Evolutionary conservation across 2,888 invertebrate genomes (phyloP), one percentile per base, ranked within the genome.

Genomic region (Trilocha varians): DNA sequence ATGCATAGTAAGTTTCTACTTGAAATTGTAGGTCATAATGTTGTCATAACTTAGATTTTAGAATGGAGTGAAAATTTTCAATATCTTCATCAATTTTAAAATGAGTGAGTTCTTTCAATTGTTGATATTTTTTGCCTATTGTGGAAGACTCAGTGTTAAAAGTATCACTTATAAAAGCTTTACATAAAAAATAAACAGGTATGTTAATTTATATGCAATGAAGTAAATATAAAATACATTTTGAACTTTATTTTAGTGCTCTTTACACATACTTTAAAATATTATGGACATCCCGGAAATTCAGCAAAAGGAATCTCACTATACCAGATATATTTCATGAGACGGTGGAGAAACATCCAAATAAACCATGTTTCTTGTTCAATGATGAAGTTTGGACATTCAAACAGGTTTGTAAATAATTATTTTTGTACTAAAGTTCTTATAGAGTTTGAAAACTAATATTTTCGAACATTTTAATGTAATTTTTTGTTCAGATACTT

Each of bases 351-450:
- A 90, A 88, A 57, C 90, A 94, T 75, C 97, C 97, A 0, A 88
- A 95, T 53, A 97, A 96, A 78, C 76, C 91, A 14, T 94, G 95
- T 53, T 91, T 97, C 53, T 78, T 96, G 40, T 93, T 88, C 62
- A 93, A 96, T 70, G 93, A 94, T 63, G 90, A 92, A 86, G 89
- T 90, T 56, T 96, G 95, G 94, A 94, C 93, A 2, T 97, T 94
- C 70, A 88, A 90, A 55, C 91, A 96, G 87, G 92, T 96, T 44
- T 39, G 62, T 60, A 47, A 34, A 2, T 14, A 33, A 37, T 11
- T 17, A 8, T 13, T 32, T 14, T n/a, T n/a, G n/a, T n/a, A n/a
- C n/a, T n/a, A n/a, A n/a, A n/a, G n/a, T n/a, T n/a, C n/a, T n/a
- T n/a, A n/a, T n/a, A n/a, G n/a, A n/a, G n/a, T n/a, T n/a, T n/a